phyloP scores from a whole-genome alignment of 2,888 invertebrate genomes.

The Phortica okadai region DNA sequence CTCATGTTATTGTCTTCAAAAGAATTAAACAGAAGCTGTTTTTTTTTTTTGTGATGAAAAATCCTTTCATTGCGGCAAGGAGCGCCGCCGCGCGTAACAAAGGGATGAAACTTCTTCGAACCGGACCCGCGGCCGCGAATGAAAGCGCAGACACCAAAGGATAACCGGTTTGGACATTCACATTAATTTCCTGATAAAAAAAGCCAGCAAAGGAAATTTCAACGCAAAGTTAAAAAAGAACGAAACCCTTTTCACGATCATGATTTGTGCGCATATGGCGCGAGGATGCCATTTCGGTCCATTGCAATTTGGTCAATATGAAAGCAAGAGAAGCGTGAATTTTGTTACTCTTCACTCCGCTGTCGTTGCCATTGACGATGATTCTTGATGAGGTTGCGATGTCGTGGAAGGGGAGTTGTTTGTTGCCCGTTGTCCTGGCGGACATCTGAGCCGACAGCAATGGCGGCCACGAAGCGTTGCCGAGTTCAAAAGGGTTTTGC shows the following conservation, averaged over 20 bases:
- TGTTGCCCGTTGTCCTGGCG: slow-evolving; percentile 35
- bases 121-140: slow-evolving; percentile 61
- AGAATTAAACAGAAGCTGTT: slow-evolving; percentile 14
- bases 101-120: slow-evolving; percentile 65
- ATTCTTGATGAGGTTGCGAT: slow-evolving; percentile 36
- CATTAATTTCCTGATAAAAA: slow-evolving; percentile 54
- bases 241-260: slow-evolving; percentile 56
- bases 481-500: slow-evolving; percentile 60
- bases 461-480: slow-evolving; percentile 44
- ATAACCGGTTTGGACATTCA: slow-evolving; percentile 70
- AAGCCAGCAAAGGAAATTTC: slow-evolving; percentile 63
- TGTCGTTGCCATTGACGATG: no score
- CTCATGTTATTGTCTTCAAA: slow-evolving; percentile 46
- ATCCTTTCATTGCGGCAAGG: slow-evolving; percentile 44
- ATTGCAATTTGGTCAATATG: slow-evolving; percentile 64
- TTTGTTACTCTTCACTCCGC: neutral
- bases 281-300: slow-evolving; percentile 53
- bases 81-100: slow-evolving; percentile 44
- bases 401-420: slow-evolving; percentile 47
- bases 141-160: slow-evolving; percentile 43
- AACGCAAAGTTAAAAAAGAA: slow-evolving; percentile 53
- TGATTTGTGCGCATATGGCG: slow-evolving; percentile 52
- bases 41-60: slow-evolving; percentile 49
- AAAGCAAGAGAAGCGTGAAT: slow-evolving; percentile 48
- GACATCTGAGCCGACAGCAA: slow-evolving; percentile 48